These are phyloP conservation scores for Episyrphus balteatus DNA, from an alignment of 1,140 invertebrate genomes.

Conservation along the genomic window DNA sequence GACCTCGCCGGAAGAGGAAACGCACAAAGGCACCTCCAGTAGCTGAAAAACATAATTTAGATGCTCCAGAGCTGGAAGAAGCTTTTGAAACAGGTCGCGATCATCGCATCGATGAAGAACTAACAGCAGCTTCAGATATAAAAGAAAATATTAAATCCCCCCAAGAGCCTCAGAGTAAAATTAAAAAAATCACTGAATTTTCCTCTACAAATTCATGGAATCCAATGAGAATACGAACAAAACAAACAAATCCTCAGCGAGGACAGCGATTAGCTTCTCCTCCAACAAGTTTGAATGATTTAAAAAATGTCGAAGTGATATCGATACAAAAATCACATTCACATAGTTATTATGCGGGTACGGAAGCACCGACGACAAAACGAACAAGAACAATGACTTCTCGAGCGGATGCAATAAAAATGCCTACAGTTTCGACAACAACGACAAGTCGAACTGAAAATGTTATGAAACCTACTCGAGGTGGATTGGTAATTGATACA, in stretches of 20 bases:
- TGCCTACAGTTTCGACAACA: background rate
- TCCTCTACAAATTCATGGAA: slow-evolving; percentile 14
- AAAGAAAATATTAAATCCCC: too few species aligned
- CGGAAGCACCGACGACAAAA: slow-evolving; percentile 17
- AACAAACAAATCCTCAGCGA: background rate
- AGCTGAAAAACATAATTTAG: slow-evolving; percentile 22
- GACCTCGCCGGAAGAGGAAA: slow-evolving; percentile 7
- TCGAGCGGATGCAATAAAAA: background rate
- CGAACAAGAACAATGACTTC: background rate
- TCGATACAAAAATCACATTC: slow-evolving; percentile 27
- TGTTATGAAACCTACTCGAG: slow-evolving; percentile 21
- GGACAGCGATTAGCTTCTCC: slow-evolving; percentile 1
- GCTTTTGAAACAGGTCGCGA: slow-evolving; percentile 18
- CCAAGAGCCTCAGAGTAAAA: too few species aligned
- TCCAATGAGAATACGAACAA: slow-evolving; percentile 23
- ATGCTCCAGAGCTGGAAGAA: slow-evolving; percentile 26
- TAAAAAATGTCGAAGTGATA: slow-evolving; percentile 7
- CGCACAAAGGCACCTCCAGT: slow-evolving; percentile 10
- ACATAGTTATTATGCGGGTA: slow-evolving; percentile 29
- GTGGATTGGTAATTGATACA: slow-evolving; percentile 29
- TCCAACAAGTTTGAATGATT: background rate
- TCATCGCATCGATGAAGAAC: too few species aligned
- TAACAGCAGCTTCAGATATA: too few species aligned
- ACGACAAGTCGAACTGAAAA: background rate
- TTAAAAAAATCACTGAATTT: too few species aligned